These are phyloP conservation scores for Ploceus nigricollis DNA, from an alignment of 2,113 vertebrate genomes.

Conservation along the genomic window DNA sequence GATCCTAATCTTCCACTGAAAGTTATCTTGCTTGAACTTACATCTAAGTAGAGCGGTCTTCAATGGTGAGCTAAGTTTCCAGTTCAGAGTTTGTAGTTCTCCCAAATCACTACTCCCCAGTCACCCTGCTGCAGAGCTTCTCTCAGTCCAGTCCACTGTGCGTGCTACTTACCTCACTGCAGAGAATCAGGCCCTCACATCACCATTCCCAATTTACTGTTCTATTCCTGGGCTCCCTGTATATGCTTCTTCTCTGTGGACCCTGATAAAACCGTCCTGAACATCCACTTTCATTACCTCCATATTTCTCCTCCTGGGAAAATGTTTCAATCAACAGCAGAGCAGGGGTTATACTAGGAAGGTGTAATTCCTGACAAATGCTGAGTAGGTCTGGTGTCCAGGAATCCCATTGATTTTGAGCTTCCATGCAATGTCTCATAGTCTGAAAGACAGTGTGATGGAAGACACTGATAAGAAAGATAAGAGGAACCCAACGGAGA, in stretches of 20 bases:
- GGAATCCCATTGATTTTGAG: background rate
- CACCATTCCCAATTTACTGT: background rate
- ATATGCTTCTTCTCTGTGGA: background rate
- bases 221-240: background rate
- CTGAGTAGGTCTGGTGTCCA: background rate
- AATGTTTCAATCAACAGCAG: background rate
- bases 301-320: background rate
- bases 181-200: background rate
- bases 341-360: background rate
- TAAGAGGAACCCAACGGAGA: background rate
- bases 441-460: background rate
- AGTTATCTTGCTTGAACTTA: background rate
- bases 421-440: background rate
- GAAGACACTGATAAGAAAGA: background rate
- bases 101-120: background rate
- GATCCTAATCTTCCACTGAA: background rate
- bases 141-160: background rate
- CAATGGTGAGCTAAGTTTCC: background rate
- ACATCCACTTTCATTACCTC: background rate
- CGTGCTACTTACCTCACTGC: background rate
- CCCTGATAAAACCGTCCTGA: background rate
- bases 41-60: background rate
- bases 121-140: background rate
- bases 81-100: background rate
- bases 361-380: background rate